Conservation (phyloP, 2,888 invertebrate species). For the Phengaris arion region DNA sequence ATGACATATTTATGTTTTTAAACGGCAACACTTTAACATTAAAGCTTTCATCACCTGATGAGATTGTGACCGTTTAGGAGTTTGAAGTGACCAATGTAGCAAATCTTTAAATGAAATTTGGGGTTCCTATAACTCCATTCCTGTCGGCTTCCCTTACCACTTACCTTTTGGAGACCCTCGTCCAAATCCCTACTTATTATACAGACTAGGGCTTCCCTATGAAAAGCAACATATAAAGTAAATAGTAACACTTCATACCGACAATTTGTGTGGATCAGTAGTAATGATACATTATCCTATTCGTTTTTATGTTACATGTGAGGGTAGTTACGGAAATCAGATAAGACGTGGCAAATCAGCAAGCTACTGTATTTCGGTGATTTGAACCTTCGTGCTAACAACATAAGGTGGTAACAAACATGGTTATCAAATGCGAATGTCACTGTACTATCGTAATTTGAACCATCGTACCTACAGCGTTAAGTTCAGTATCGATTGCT, state of each 20-base stretch:
- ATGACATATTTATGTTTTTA: constrained; percentile 9
- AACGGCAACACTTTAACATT: neutral
- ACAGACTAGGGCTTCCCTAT: too few species aligned
- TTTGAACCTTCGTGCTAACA: too few species aligned
- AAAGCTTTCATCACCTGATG: neutral
- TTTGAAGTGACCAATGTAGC: neutral
- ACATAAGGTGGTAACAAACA: too few species aligned
- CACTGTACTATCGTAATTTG: neutral
- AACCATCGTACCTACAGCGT: neutral
- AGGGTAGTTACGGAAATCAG: neutral
- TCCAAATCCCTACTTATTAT: too few species aligned
- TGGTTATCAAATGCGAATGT: too few species aligned
- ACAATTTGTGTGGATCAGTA: neutral
- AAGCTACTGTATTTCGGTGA: too few species aligned
- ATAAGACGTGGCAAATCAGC: neutral
- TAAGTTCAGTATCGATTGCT: neutral
- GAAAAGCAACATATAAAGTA: neutral
- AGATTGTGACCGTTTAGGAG: neutral
- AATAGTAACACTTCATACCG: too few species aligned
- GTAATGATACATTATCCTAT: neutral
- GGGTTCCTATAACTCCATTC: too few species aligned
- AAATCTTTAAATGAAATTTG: neutral
- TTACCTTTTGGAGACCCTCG: too few species aligned
- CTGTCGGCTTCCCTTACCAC: too few species aligned
- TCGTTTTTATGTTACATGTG: constrained; percentile 1